Evolutionary conservation across 2,888 invertebrate genomes (phyloP).

Genomic region (Axea sp.): DNA sequence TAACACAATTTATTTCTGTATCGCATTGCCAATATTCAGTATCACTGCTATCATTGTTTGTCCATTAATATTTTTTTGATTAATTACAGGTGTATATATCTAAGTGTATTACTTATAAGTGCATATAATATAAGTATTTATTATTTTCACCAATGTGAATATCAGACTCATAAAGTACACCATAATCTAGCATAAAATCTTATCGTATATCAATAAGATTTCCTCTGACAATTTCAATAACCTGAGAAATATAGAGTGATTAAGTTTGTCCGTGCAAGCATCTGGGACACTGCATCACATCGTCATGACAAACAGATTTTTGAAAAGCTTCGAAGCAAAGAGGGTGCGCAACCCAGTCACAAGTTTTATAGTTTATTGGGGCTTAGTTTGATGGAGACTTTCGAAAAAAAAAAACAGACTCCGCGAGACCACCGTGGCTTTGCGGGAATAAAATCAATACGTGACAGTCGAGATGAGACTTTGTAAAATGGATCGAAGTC

Average conservation of each 20-base stretch:
- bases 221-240: constrained; percentile 10
- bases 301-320: constrained; percentile 45
- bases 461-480: constrained; percentile 27
- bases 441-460: constrained; percentile 63
- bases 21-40: too few relatives aligned
- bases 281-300: constrained; percentile 37
- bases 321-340: constrained; percentile 14
- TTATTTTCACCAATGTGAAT: too few relatives aligned
- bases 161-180: too few relatives aligned
- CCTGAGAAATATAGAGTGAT: constrained; percentile 23
- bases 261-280: too few relatives aligned
- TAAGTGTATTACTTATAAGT: too few relatives aligned
- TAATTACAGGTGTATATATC: too few relatives aligned
- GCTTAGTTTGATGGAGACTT: constrained; percentile 78
- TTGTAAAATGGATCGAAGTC: constrained; percentile 55
- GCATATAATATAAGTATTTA: too few relatives aligned
- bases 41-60: too few relatives aligned
- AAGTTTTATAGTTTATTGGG: constrained; percentile 78
- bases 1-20: too few relatives aligned
- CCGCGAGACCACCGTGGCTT: constrained; percentile 48
- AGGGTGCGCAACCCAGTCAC: constrained; percentile 62
- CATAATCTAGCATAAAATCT: too few relatives aligned
- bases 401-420: constrained; percentile 70
- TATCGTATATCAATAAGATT: too few relatives aligned
- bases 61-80: too few relatives aligned